Percentiles rank a stretch among this genome's conserved stretches.
Evolutionary conservation across 2,888 invertebrate species (phyloP).

Genomic region (Thelaira solivaga): DNA sequence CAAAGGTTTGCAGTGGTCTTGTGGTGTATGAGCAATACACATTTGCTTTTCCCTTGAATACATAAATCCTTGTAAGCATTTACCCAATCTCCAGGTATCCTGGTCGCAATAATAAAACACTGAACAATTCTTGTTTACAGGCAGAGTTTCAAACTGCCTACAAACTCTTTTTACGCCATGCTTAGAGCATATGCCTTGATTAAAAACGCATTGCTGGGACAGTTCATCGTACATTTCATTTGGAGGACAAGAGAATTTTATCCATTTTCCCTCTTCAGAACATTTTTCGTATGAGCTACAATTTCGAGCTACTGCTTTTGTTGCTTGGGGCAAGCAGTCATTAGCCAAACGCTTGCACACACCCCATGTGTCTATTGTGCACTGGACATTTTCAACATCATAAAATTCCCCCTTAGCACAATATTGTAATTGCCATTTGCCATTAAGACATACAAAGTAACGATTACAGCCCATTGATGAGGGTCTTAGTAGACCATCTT

Average conservation of each 20-base stretch:
- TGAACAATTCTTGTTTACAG: slow-evolving; percentile 64
- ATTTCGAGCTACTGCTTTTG: slow-evolving; percentile 55
- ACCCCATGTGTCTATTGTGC: slow-evolving; percentile 54
- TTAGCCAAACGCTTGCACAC: slow-evolving; percentile 7
- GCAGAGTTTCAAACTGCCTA: slow-evolving; percentile 61
- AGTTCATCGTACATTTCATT: slow-evolving; percentile 62
- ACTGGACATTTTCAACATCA: slow-evolving; percentile 58
- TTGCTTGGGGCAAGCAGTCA: slow-evolving; percentile 58
- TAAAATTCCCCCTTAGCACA: slow-evolving; percentile 63
- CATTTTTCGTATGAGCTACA: slow-evolving; percentile 65
- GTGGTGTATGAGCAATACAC: slow-evolving; percentile 62
- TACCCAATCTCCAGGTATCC: slow-evolving; percentile 68
- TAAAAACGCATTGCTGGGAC: slow-evolving; percentile 61
- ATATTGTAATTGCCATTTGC: slow-evolving; percentile 56
- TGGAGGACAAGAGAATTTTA: slow-evolving; percentile 48
- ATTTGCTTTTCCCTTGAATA: slow-evolving; percentile 53
- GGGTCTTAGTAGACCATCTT: slow-evolving; percentile 62
- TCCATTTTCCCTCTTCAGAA: slow-evolving; percentile 62
- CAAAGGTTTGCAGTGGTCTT: slow-evolving; percentile 60
- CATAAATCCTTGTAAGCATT: slow-evolving; percentile 68
- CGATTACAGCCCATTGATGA: slow-evolving; percentile 63
- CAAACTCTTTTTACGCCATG: slow-evolving; percentile 69
- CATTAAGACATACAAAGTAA: slow-evolving; percentile 62
- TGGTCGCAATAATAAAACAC: slow-evolving; percentile 68
- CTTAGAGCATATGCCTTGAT: slow-evolving; percentile 67